Base-by-base conservation (phyloP, 2,888 invertebrate species). In the Adelphocoris suturalis region DNA sequence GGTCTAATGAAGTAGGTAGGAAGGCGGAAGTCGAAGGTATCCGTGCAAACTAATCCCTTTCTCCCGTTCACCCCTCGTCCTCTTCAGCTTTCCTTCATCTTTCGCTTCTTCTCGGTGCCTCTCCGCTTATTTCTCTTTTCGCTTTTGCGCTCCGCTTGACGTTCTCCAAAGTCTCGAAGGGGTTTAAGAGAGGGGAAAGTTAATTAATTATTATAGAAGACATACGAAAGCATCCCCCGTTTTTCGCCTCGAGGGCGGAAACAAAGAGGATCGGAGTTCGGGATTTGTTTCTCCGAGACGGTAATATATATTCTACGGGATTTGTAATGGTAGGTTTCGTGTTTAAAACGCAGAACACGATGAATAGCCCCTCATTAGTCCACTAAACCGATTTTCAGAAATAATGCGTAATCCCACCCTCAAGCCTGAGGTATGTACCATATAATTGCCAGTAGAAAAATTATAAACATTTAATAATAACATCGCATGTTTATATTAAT, bases 1-100 rank as follows among this genome's bases (percentile, higher is more conserved):
- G 52, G 82, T 52, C 82, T 82, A 82, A 82, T 82, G 82, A 82
- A 82, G 82, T 82, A 82, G 82, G 13, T 23, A 52, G 47, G 27
- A 48, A 52, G 52, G 23, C 48, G 52, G 27, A 16, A 82, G 78
- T 46, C 47, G 47, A 78, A 78, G 78, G 82, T 82, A 52, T 82
- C 82, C 82, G 52, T 19, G 55, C 82, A 52, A 52, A 82, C 48
- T 82, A 82, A 82, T 82, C 82, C 47, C 46, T 47, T 78, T 47
- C 78, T 78, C 47, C 0, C 0, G 19, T 23, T 4, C 23, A 23
- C 5, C 23, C 11, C 23, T 68, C n/a, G 9, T 19, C 9, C 14
- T 61, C 61, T 9, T 61, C 61, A 2, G 52, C 12, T 2, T 52
- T 52, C 2, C 52, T n/a, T 57, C 57, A 13, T 68, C 68, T 68